Conservation (phyloP, 2,888 invertebrate genomes). For the Phytoseiulus persimilis region DNA sequence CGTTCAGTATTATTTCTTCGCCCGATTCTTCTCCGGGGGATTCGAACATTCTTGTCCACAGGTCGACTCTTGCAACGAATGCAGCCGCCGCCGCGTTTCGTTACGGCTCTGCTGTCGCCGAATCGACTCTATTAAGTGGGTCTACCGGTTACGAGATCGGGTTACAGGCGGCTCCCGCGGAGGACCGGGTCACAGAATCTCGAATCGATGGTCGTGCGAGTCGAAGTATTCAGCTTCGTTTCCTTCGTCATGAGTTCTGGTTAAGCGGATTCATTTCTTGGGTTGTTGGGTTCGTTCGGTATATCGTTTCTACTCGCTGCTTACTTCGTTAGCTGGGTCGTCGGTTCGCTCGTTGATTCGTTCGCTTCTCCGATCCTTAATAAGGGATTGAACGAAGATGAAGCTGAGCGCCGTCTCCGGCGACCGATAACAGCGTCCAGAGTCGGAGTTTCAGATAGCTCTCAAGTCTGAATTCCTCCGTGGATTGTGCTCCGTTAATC, state of each 20-base stretch:
- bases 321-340: background rate
- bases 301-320: background rate
- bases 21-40: background rate
- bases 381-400: conserved; percentile 5
- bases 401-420: background rate
- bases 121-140: background rate
- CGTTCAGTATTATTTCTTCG: background rate
- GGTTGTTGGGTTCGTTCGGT: background rate
- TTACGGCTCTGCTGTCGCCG: background rate
- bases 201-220: background rate
- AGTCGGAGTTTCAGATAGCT: background rate
- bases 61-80: background rate
- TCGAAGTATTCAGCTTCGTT: background rate
- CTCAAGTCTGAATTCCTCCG: background rate
- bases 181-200: background rate
- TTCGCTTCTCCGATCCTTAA: background rate
- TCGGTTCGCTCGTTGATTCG: background rate
- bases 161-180: background rate
- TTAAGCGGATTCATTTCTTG: background rate
- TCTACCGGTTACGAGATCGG: background rate
- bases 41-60: background rate
- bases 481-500: background rate
- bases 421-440: background rate
- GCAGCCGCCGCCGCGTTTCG: background rate
- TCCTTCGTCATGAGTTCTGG: background rate